Conservation (phyloP, 2,797 vertebrate genomes). For the Chiroxiphia lanceolata region DNA sequence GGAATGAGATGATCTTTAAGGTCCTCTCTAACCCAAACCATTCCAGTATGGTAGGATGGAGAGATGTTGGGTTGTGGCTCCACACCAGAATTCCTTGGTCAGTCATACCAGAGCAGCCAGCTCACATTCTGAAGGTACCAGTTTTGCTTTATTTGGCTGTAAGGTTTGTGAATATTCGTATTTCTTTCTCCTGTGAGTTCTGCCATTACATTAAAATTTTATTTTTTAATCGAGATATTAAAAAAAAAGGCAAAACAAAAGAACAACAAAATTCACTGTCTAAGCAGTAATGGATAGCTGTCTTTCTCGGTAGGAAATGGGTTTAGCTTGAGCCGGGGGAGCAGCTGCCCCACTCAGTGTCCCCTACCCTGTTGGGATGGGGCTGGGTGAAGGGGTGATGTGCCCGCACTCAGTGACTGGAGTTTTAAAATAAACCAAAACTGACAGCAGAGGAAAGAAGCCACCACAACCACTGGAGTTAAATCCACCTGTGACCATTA, state of each 20-base stretch:
- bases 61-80: background rate
- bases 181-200: background rate
- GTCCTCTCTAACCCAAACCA: background rate
- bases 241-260: background rate
- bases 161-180: background rate
- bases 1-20: background rate
- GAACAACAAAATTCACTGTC: background rate
- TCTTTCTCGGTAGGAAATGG: background rate
- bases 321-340: background rate
- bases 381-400: background rate
- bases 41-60: background rate
- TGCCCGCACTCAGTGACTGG: background rate
- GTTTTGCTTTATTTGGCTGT: background rate
- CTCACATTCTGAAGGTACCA: background rate
- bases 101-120: accelerated
- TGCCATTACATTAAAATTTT: background rate
- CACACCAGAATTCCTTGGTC: background rate
- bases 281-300: background rate
- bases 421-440: slow-evolving; percentile 39
- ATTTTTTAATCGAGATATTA: background rate
- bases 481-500: slow-evolving; percentile 48
- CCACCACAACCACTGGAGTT: background rate
- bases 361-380: background rate
- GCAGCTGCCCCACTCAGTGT: background rate
- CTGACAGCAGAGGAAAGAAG: background rate